These are phyloP conservation scores for Acanthococcus lagerstroemiae DNA, from an alignment of 2,888 invertebrate genomes.

Conservation along the genomic window DNA sequence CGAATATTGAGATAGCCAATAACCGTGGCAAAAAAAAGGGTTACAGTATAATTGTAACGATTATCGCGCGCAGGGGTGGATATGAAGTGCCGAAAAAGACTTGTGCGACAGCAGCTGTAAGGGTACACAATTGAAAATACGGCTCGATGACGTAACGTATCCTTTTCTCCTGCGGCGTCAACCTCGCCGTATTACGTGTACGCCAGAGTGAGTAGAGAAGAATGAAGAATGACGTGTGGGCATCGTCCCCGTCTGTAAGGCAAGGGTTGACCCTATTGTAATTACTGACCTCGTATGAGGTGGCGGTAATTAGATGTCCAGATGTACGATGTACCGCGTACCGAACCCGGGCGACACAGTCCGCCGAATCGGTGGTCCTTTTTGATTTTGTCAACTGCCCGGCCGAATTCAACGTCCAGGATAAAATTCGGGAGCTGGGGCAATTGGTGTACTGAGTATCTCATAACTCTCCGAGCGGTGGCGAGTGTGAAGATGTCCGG, in stretches of 20 bases:
- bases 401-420: no score
- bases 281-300: constrained; percentile 1
- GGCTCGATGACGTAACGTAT: background rate
- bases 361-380: no score
- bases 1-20: no score
- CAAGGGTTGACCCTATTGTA: background rate
- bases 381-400: no score
- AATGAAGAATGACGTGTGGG: background rate
- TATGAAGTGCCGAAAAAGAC: background rate
- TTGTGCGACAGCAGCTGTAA: background rate
- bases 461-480: no score
- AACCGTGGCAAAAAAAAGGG: background rate
- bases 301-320: background rate
- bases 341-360: no score
- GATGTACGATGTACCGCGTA: background rate
- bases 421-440: no score
- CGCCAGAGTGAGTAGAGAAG: background rate
- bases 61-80: background rate
- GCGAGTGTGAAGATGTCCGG: no score
- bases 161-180: background rate
- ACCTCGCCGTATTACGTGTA: no score
- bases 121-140: background rate
- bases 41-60: background rate
- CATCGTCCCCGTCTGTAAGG: background rate
- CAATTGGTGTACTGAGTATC: no score